Conservation (phyloP, 2,113 vertebrate genomes). For the Pelecanoides urinatrix region DNA sequence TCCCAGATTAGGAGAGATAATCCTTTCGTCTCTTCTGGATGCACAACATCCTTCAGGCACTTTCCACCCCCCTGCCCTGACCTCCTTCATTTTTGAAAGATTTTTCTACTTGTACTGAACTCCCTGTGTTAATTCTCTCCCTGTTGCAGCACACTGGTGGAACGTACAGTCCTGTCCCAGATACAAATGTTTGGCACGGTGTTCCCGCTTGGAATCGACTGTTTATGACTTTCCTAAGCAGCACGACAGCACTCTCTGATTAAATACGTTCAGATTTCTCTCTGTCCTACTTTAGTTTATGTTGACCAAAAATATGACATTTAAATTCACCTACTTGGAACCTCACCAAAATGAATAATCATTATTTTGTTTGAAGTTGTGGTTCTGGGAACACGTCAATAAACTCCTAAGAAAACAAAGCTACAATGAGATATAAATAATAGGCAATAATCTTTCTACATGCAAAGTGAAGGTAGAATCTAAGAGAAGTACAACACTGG, state of each 20-base stretch:
- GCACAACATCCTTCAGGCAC: background rate
- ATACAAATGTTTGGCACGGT: constrained; percentile 55
- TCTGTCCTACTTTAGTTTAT: constrained; percentile 8
- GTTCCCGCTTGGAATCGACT: constrained; percentile 31
- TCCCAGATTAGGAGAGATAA: background rate
- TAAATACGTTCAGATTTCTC: constrained; percentile 34
- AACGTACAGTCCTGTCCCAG: constrained; percentile 51
- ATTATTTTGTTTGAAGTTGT: background rate
- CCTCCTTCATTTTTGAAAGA: background rate
- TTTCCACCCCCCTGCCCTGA: background rate
- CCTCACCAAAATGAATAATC: background rate
- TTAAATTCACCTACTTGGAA: constrained; percentile 37
- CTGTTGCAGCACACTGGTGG: constrained; percentile 16
- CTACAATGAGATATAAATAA: background rate
- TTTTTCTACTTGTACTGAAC: background rate
- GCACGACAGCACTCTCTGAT: background rate
- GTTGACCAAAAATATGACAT: constrained; percentile 4
- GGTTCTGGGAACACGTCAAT: background rate
- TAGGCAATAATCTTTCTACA: background rate
- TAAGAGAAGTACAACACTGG: background rate
- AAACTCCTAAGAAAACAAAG: background rate
- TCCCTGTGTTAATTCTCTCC: background rate
- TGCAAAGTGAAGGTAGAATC: background rate
- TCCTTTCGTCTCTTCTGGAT: background rate
- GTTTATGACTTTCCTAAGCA: constrained; percentile 46